Base-by-base conservation (phyloP, 2,797 vertebrate genomes). In the Bryconaethiops microstoma region DNA sequence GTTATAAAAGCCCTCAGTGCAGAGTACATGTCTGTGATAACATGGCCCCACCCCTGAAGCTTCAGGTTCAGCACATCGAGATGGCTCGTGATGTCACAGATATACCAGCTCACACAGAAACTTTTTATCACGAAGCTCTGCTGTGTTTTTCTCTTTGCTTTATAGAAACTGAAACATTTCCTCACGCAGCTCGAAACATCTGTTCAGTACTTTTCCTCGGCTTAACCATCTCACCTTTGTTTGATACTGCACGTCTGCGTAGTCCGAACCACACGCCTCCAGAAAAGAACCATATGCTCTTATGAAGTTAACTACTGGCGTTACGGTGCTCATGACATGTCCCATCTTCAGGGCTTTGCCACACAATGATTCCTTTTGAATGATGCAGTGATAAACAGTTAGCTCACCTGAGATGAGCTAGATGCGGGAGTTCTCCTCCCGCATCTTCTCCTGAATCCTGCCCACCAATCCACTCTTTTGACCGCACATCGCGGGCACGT, bases 31-130 rank as follows among this genome's bases (percentile, higher is more conserved):
- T 83, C 81, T 29, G 63, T 52, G 81, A 83, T 69, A 25, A 83
- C 16, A 9, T 21, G n/a, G 0, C 35, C 60, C 45, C 67, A 35
- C n/a, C 76, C 69, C 65, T 78, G 76, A 55, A 77, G 73, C 57
- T 77, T 45, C 74, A 82, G 19, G 57, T 82, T 77, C 17, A 82
- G 42, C 17, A 39, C 68, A 79, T 87, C 23, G 17, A 85, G 82
- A 62, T 85, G 13, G 13, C n/a, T 84, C n/a, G 74, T 39, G 16
- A 84, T 82, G 62, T 85, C 80, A 69, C 81, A 82, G 67, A 88
- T 86, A 84, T 0, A 67, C n/a, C n/a, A n/a, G n/a, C n/a, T 54
- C 77, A 73, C 55, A 79, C 39, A 63, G 42, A 50, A 63, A 72
- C 35, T 23, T 71, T 71, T 78, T 12, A n/a, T 79, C 77, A 25